Conservation (phyloP, 2,113 vertebrate genomes). For the Passer montanus region DNA sequence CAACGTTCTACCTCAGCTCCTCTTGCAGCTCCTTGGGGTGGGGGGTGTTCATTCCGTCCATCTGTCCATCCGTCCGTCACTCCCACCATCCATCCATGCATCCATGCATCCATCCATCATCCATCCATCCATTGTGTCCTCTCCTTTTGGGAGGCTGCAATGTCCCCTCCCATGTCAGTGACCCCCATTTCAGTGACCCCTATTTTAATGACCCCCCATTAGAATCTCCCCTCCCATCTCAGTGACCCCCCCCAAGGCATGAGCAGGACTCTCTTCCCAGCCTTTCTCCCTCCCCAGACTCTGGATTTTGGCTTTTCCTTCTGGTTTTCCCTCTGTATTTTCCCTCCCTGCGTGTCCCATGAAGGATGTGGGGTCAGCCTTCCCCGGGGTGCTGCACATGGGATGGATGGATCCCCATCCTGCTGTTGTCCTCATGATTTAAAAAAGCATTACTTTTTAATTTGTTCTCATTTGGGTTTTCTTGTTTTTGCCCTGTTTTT, state of each 20-base stretch:
- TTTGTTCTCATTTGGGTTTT: conserved; percentile 14
- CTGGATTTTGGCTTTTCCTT: background rate
- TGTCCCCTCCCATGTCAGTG: background rate
- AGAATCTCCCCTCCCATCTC: background rate
- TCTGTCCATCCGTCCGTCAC: background rate
- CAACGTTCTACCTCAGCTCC: background rate
- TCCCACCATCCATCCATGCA: no score
- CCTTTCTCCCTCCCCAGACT: background rate
- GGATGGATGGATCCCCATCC: background rate
- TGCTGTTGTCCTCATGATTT: background rate
- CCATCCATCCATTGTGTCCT: background rate
- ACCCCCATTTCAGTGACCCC: background rate
- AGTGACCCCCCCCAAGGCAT: background rate
- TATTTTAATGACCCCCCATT: background rate
- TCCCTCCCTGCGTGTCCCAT: rapidly evolving
- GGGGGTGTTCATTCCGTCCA: background rate
- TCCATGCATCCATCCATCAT: background rate
- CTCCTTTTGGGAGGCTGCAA: no score
- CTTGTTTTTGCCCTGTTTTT: background rate
- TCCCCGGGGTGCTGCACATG: background rate
- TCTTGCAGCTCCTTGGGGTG: rapidly evolving
- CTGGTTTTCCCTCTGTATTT: background rate
- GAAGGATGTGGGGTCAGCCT: background rate
- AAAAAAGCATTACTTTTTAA: background rate
- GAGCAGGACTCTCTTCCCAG: background rate